Evolutionary conservation across 2,113 vertebrate genomes (phyloP).

Genomic region (Rhadina sibilatrix): DNA sequence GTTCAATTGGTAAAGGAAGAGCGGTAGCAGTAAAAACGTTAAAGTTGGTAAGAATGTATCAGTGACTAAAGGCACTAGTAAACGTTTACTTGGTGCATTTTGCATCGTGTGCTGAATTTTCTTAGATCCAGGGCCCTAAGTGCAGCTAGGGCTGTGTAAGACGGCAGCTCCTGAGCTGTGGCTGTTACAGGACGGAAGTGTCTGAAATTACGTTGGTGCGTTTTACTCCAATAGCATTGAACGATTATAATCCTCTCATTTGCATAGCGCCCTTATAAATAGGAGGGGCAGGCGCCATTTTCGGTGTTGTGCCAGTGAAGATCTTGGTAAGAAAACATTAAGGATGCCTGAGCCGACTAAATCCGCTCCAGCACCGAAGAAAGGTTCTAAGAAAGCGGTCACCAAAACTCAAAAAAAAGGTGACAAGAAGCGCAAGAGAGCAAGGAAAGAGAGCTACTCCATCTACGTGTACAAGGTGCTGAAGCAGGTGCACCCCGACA

Average conservation of each 20-base stretch:
- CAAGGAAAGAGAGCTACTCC: conserved; percentile 72
- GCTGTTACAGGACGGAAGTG: not conserved
- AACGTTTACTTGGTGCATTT: rapidly evolving
- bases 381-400: conserved; percentile 75
- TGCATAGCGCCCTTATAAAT: not conserved
- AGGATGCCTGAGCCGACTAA: conserved; percentile 62
- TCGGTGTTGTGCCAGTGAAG: not conserved
- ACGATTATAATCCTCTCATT: not conserved
- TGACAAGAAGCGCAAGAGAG: conserved; percentile 60
- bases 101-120: rapidly evolving
- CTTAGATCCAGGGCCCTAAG: rapidly evolving
- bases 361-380: conserved; percentile 66
- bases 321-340: rapidly evolving
- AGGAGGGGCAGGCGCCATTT: not conserved
- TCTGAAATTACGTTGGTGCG: not conserved
- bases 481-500: conserved; percentile 83
- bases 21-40: too few relatives aligned
- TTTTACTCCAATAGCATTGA: not conserved
- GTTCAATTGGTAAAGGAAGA: too few relatives aligned
- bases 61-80: rapidly evolving
- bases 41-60: too few relatives aligned
- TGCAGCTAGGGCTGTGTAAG: rapidly evolving
- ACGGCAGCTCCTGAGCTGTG: not conserved
- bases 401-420: conserved; percentile 75
- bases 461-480: conserved; percentile 82